Conservation (phyloP, 1,140 invertebrate genomes). For the Apis dorsata region DNA sequence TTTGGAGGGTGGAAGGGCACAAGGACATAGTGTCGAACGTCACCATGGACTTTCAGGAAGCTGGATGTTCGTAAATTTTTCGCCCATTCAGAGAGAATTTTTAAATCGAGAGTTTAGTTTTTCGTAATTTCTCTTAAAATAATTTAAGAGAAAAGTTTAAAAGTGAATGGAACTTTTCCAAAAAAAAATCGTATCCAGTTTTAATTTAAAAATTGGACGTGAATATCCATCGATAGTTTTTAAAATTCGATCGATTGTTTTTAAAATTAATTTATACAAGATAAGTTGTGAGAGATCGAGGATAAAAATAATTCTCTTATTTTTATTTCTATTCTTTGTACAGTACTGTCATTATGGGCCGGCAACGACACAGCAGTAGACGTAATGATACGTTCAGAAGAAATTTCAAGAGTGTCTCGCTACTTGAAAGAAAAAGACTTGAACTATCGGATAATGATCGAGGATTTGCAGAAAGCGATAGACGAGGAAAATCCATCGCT, state of each 20-base stretch:
- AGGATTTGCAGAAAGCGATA: conserved; percentile 88
- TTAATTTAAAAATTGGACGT: no score
- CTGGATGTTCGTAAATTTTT: conserved; percentile 72
- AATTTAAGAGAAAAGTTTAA: no score
- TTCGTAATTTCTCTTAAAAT: background rate
- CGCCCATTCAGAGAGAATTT: background rate
- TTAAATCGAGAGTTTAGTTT: background rate
- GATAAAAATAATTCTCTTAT: background rate
- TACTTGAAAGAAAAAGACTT: conserved; percentile 74
- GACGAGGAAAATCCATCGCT: conserved; percentile 87
- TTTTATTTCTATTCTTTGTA: conserved; percentile 42
- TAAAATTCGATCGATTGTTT: no score
- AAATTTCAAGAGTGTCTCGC: conserved; percentile 78
- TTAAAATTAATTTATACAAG: no score
- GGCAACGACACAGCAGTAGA: conserved; percentile 85
- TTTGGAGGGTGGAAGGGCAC: conserved; percentile 79
- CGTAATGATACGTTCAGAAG: conserved; percentile 83
- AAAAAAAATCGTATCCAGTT: no score
- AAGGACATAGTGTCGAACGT: conserved; percentile 72
- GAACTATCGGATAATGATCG: conserved; percentile 84
- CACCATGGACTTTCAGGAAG: conserved; percentile 71
- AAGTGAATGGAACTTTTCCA: background rate
- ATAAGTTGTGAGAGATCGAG: no score
- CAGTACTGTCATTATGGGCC: conserved; percentile 86
- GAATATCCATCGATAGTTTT: no score